Base-by-base conservation (phyloP, 2,113 vertebrate species). In the Neofelis nebulosa region DNA sequence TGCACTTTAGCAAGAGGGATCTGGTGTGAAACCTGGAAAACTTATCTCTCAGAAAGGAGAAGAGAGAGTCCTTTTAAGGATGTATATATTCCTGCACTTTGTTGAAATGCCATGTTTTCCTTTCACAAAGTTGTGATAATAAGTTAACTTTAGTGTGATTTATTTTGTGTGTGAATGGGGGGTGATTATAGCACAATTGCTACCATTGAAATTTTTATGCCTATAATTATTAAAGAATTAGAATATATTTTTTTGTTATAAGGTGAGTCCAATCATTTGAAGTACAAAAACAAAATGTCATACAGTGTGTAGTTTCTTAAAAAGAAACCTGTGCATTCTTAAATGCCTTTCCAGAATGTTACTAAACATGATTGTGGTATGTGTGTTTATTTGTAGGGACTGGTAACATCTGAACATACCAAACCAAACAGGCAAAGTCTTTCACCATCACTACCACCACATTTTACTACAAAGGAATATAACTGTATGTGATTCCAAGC, bases 341-440 rank as follows among this genome's bases (percentile, higher is more conserved):
- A 96, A 97, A n/a, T 88, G 41, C 55, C 96, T 98, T 97, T 3
- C 0, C 68, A 91, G 33, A 96, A 96, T 68, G 94, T 93, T 90
- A 93, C 41, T 94, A 95, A 98, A 92, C 36, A 91, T 98, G 85
- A 98, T 91, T 74, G 13, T 90, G 79, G 16, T 97, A 80, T 93
- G 57, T 80, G 36, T 97, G 66, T 98, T 91, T 94, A 74, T 97
- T 98, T 95, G 89, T n/a, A 99, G 99, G 98, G 98, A 98, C 84
- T 99, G 82, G 98, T 98, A 98, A 98, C 98, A 91, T 98, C 99
- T 95, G 97, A 98, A 95, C 97, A 98, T 94, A 98, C 91, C 89
- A 98, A 98, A 92, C 97, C 97, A 98, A 98, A 98, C 96, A 97
- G 93, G 73, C 85, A 99, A 98, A 97, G 97, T 94, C 97, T 98